Conservation (phyloP, 2,888 invertebrate species). For the Allygus modestus region DNA sequence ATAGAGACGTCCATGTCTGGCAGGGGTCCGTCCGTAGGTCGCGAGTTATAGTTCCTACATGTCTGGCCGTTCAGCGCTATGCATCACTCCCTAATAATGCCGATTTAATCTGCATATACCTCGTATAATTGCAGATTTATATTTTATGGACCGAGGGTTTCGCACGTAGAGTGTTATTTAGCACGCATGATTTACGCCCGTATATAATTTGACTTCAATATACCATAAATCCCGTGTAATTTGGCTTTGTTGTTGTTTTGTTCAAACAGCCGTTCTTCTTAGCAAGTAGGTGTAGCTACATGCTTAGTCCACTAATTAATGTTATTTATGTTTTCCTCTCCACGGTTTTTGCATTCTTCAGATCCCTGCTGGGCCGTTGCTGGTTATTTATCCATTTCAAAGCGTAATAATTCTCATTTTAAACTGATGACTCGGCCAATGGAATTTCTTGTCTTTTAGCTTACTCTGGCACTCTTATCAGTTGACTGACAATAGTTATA, state of each 20-base stretch:
- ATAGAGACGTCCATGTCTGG: slow-evolving; percentile 20
- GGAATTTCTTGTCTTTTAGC: no score
- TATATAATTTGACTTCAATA: slow-evolving; percentile 53
- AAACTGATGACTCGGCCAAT: no score
- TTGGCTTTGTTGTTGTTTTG: slow-evolving; percentile 41
- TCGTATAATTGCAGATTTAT: slow-evolving; percentile 53
- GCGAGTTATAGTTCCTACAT: slow-evolving; percentile 47
- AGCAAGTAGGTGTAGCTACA: slow-evolving; percentile 29
- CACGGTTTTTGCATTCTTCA: not conserved
- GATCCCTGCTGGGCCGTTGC: not conserved
- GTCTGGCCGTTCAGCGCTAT: slow-evolving; percentile 17
- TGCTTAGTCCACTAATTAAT: slow-evolving; percentile 22
- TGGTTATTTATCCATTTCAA: not conserved
- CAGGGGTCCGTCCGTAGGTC: slow-evolving; percentile 29
- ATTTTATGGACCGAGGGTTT: slow-evolving; percentile 39
- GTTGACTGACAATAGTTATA: no score
- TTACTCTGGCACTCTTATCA: no score
- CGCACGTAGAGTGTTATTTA: slow-evolving; percentile 33
- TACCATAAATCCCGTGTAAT: slow-evolving; percentile 50
- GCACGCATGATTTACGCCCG: slow-evolving; percentile 36
- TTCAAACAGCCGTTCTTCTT: slow-evolving; percentile 1
- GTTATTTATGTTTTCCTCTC: slow-evolving; percentile 38
- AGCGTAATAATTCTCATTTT: no score
- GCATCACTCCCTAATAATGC: slow-evolving; percentile 50
- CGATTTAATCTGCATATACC: slow-evolving; percentile 55